A percentile compares a stretch with the other conserved stretches of the same genome.
Conservation (phyloP, 2,888 invertebrate species). For the Aproaerema taeniolella region DNA sequence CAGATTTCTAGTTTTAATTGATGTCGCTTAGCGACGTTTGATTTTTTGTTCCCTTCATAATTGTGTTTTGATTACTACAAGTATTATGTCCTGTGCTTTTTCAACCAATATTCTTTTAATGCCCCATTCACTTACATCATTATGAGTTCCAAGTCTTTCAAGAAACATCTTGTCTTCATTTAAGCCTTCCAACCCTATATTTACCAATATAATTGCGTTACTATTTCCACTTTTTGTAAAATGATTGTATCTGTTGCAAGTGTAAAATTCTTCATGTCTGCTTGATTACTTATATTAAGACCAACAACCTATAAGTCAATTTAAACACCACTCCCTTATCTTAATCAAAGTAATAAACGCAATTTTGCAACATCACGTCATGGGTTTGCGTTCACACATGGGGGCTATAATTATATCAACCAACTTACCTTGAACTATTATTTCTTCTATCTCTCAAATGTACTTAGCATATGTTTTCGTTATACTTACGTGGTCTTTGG, state of each 20-base stretch:
- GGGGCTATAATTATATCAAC: slow-evolving; percentile 26
- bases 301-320: slow-evolving; percentile 6
- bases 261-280: background rate
- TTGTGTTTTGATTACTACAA: slow-evolving; percentile 8
- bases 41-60: slow-evolving; percentile 9
- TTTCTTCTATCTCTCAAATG: background rate
- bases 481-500: too few species aligned
- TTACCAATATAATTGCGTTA: too few species aligned
- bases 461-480: background rate
- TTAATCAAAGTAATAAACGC: slow-evolving; percentile 15
- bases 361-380: slow-evolving; percentile 32
- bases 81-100: slow-evolving; percentile 4
- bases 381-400: slow-evolving; percentile 26
- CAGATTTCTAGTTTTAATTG: slow-evolving; percentile 26
- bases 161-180: too few species aligned
- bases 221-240: background rate
- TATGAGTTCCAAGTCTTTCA: too few species aligned
- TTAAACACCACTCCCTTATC: slow-evolving; percentile 11
- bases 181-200: too few species aligned
- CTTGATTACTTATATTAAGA: background rate
- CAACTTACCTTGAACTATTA: slow-evolving; percentile 5
- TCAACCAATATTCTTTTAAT: too few species aligned
- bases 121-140: too few species aligned
- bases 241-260: background rate
- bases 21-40: slow-evolving; percentile 12